A percentile compares a stretch with the other conserved stretches of the same genome.
Conservation (phyloP, 1,140 invertebrate species). For the Marisa cornuarietis region DNA sequence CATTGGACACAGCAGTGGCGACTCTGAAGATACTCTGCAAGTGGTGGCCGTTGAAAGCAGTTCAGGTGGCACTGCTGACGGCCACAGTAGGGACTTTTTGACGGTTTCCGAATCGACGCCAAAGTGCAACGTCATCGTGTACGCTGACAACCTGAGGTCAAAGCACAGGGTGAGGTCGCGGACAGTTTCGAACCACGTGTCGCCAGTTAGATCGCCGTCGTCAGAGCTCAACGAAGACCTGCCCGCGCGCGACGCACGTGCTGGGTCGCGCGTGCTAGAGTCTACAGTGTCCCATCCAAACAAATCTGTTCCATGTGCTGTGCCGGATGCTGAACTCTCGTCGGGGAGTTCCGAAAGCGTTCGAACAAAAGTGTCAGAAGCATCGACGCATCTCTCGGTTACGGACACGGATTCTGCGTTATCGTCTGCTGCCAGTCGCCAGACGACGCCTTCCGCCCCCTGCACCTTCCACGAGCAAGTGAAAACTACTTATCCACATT, state of each 20-base stretch:
- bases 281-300: neutral
- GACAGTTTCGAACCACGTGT: slow-evolving; percentile 11
- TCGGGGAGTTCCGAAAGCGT: slow-evolving; percentile 6
- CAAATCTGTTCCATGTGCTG: too few relatives aligned
- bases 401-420: slow-evolving; percentile 39
- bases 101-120: neutral
- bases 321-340: neutral
- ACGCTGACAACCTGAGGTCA: slow-evolving; percentile 19
- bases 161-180: neutral
- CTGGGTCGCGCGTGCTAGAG: neutral
- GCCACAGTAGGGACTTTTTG: neutral
- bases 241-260: neutral
- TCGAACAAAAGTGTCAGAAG: neutral
- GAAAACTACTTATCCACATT: neutral
- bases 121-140: slow-evolving; percentile 34
- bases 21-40: neutral
- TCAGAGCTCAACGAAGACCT: neutral
- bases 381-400: slow-evolving; percentile 20
- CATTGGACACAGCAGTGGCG: neutral
- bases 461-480: neutral
- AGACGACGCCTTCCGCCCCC: slow-evolving; percentile 15
- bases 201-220: neutral
- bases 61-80: neutral
- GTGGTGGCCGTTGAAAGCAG: neutral
- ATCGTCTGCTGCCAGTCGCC: slow-evolving; percentile 37